Evolutionary conservation across 1,140 invertebrate genomes (phyloP), one percentile per base, ranked within the genome.

Genomic region (Thrips palmi): DNA sequence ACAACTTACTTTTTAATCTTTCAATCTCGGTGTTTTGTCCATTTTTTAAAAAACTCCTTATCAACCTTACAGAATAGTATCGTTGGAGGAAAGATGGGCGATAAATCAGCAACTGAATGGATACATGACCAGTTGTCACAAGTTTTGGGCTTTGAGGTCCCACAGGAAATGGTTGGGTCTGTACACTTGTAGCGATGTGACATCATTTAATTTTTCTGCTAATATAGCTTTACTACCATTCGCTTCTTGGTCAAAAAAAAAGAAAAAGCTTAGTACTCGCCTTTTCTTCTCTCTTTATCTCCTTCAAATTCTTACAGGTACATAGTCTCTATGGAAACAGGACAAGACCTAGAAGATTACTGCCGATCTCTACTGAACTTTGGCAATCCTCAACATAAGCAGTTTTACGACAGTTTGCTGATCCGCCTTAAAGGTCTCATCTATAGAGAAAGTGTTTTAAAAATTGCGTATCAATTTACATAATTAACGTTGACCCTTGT

Each of bases 291-390:
- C 18, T 27, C 11, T 14, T 27, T 25, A 4, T 40, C 8, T 27
- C 6, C 30, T 32, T 24, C 23, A 33, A 46, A 40, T 36, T 34
- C 37, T 53, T 64, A 41, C 48, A 67, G 74, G 34, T 70, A 67
- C 49, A 67, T 81, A 12, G 43, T 69, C 40, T 57, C 63, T 29
- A 75, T 80, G 35, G 58, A 72, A 48, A 65, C 71, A 52, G 65
- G 68, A 44, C 55, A 57, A 37, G 77, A 79, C 49, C 62, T 78
- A 12, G 72, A 77, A 42, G 68, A 73, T 30, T 78, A 77, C 47
- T 68, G 80, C 46, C 63, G 65, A 48, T 72, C 68, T 25, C 57
- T 81, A 29, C 45, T 83, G 0, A 63, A 77, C 53, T 65, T 64
- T 39, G 64, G 62, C 19, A 68, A 73, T 52, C 52, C 62, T 11